phyloP scores from a whole-genome alignment of 2,113 vertebrate genomes.

The Heterocephalus glaber region DNA sequence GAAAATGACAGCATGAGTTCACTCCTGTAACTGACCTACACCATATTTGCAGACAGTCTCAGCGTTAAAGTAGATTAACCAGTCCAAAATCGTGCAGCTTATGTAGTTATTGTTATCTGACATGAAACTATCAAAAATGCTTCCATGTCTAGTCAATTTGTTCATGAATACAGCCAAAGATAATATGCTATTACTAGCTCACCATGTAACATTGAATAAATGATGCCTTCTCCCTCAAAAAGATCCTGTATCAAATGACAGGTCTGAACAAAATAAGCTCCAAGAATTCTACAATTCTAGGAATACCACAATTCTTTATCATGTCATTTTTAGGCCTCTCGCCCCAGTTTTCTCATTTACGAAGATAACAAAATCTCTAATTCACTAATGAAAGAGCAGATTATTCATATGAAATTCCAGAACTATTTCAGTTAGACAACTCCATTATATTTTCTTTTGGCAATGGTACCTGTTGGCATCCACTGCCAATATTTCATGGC shows the following conservation, averaged over 20 bases:
- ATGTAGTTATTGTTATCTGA: neutral
- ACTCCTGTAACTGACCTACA: neutral
- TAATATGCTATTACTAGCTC: neutral
- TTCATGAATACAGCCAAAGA: neutral
- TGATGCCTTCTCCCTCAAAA: neutral
- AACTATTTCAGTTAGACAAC: neutral
- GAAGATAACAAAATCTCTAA: neutral
- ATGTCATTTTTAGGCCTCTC: neutral
- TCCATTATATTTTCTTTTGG: neutral
- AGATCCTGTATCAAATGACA: neutral
- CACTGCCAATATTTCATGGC: neutral
- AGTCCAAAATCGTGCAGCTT: neutral
- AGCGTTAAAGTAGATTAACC: neutral
- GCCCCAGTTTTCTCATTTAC: neutral
- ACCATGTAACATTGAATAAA: neutral
- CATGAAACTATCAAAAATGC: neutral
- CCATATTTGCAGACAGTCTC: neutral
- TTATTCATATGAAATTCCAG: neutral
- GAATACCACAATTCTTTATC: neutral
- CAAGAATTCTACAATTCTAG: neutral
- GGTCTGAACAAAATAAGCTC: neutral
- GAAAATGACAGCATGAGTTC: neutral
- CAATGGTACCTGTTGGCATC: neutral
- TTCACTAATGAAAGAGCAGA: neutral
- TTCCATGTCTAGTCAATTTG: neutral